These are phyloP conservation scores for Eueremaeus valkanovi DNA, from an alignment of 2,888 invertebrate species.

Conservation along the genomic window DNA sequence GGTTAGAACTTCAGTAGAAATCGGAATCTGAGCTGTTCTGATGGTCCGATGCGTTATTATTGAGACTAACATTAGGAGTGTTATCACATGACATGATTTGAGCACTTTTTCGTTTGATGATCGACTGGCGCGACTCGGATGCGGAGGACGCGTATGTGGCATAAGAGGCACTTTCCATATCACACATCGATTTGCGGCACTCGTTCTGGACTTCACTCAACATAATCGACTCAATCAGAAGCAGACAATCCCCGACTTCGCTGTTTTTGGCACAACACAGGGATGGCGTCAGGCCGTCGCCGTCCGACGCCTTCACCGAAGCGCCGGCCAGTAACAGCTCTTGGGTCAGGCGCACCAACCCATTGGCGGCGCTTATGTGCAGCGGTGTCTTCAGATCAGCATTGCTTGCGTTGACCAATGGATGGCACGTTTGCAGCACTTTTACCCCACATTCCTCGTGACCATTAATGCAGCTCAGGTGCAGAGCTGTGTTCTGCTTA, in stretches of 20 bases:
- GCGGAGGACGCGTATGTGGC: no score
- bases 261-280: conserved; percentile 62
- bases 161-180: conserved; percentile 24
- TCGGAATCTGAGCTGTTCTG: conserved; percentile 22
- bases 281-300: conserved; percentile 60
- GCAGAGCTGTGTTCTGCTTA: conserved; percentile 61
- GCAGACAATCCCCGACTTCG: conserved; percentile 62
- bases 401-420: conserved; percentile 19
- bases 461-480: conserved; percentile 61
- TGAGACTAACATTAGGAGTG: not conserved
- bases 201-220: conserved; percentile 6
- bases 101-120: conserved; percentile 26
- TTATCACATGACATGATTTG: conserved; percentile 22
- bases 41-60: not conserved
- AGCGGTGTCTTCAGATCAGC: conserved; percentile 55
- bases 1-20: not conserved
- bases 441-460: not conserved
- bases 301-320: conserved; percentile 59
- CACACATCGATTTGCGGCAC: conserved; percentile 14
- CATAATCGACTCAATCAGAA: conserved; percentile 53
- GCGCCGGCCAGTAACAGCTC: conserved; percentile 60
- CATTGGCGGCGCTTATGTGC: conserved; percentile 62
- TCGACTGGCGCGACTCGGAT: not conserved
- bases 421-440: not conserved
- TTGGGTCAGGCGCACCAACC: conserved; percentile 60